These are phyloP conservation scores for Pseudococcus viburni DNA, from an alignment of 2,888 invertebrate genomes.

Conservation along the genomic window DNA sequence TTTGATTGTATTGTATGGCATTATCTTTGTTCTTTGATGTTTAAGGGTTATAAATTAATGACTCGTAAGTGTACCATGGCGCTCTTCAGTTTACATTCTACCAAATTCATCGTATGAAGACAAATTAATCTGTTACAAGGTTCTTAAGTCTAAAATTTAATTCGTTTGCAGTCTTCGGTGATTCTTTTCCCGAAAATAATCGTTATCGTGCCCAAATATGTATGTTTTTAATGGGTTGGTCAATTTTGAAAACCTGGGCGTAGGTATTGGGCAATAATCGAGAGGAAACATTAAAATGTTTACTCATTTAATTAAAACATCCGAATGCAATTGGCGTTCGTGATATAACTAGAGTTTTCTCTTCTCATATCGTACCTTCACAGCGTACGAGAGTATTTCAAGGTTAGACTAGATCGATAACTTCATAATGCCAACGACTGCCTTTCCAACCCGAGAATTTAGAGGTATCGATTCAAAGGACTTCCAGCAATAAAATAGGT, in stretches of 20 bases:
- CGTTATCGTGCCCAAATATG: too few species aligned
- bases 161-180: too few species aligned
- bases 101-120: not conserved
- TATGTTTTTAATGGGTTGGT: not conserved
- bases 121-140: too few species aligned
- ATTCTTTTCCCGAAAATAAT: too few species aligned
- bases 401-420: conserved; percentile 62
- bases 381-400: conserved; percentile 31
- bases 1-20: not conserved
- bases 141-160: not conserved
- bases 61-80: not conserved
- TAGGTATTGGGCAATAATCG: not conserved
- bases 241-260: not conserved
- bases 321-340: conserved; percentile 32
- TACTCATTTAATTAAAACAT: conserved; percentile 10
- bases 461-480: not conserved
- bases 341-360: conserved; percentile 1
- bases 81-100: not conserved
- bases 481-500: not conserved
- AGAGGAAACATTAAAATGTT: conserved; percentile 30
- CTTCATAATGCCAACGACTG: conserved; percentile 52
- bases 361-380: conserved; percentile 8
- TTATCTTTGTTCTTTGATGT: not conserved
- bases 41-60: not conserved
- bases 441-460: conserved; percentile 15